Percentiles rank a stretch among this genome's conserved stretches.
phyloP scores from a whole-genome alignment of 2,888 invertebrate genomes.

The Notocelia uddmanniana region DNA sequence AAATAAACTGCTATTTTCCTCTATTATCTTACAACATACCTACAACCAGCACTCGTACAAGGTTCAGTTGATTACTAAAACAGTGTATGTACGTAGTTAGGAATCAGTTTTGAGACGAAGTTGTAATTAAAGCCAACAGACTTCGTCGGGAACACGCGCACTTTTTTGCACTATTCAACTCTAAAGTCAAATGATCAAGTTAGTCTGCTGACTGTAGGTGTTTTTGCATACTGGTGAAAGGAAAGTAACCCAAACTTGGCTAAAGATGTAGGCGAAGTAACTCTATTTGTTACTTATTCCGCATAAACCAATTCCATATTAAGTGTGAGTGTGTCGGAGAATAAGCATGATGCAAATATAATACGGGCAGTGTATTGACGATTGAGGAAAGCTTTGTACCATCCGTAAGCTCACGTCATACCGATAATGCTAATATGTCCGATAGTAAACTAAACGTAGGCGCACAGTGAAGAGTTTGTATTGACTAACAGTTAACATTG shows the following conservation, averaged over 20 bases:
- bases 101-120: slow-evolving; percentile 31
- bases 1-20: neutral
- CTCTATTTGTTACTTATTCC: neutral
- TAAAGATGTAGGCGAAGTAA: neutral
- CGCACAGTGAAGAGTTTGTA: too few relatives aligned
- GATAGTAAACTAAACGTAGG: too few relatives aligned
- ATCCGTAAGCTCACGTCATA: too few relatives aligned
- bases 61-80: slow-evolving; percentile 5
- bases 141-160: neutral
- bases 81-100: slow-evolving; percentile 19
- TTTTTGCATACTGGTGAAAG: slow-evolving; percentile 1
- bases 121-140: slow-evolving; percentile 33
- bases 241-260: neutral
- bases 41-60: neutral
- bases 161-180: slow-evolving; percentile 22
- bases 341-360: too few relatives aligned
- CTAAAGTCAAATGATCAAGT: slow-evolving; percentile 5
- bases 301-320: neutral
- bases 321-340: too few relatives aligned
- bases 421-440: too few relatives aligned
- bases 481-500: too few relatives aligned
- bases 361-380: too few relatives aligned
- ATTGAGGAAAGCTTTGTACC: too few relatives aligned
- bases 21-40: neutral
- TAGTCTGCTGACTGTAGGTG: neutral